These are phyloP conservation scores for Melitaea athalia DNA, from an alignment of 2,888 invertebrate species.

Conservation along the genomic window DNA sequence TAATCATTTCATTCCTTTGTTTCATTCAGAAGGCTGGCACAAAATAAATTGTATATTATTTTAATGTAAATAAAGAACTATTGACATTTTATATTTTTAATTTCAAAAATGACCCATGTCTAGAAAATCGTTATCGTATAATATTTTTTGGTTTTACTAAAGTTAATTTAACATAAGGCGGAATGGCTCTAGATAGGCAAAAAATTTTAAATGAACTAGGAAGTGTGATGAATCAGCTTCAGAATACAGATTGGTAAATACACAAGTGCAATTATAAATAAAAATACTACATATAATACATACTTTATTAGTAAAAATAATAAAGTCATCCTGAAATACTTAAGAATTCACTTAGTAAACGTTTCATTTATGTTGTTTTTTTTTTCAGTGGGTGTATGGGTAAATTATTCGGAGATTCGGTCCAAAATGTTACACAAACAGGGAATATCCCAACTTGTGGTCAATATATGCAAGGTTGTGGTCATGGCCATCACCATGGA, in stretches of 20 bases:
- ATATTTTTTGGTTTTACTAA: slow-evolving; percentile 19
- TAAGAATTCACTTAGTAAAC: too few species aligned
- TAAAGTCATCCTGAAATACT: neutral
- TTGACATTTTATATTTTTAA: slow-evolving; percentile 2
- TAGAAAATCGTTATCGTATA: slow-evolving; percentile 15
- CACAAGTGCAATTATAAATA: neutral
- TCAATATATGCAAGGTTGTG: slow-evolving; percentile 48
- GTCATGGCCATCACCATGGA: slow-evolving; percentile 50
- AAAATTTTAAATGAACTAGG: slow-evolving; percentile 72
- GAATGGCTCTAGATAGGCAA: slow-evolving; percentile 71
- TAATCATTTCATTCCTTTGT: too few species aligned
- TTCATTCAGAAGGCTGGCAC: slow-evolving; percentile 13
- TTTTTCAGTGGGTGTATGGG: slow-evolving; percentile 74
- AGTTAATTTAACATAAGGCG: slow-evolving; percentile 31
- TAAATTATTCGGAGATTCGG: slow-evolving; percentile 63
- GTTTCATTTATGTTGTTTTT: slow-evolving; percentile 6
- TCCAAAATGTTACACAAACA: slow-evolving; percentile 33
- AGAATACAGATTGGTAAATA: slow-evolving; percentile 72
- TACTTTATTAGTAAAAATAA: neutral
- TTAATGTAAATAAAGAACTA: slow-evolving; percentile 6
- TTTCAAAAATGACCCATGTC: neutral
- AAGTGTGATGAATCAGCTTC: slow-evolving; percentile 72
- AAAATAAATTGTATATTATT: neutral
- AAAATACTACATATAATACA: too few species aligned
- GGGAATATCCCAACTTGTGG: slow-evolving; percentile 45